A percentile compares a stretch with the other conserved stretches of the same genome.
Evolutionary conservation across 2,888 invertebrate species (phyloP).

Genomic region (Ochropacha duplaris): DNA sequence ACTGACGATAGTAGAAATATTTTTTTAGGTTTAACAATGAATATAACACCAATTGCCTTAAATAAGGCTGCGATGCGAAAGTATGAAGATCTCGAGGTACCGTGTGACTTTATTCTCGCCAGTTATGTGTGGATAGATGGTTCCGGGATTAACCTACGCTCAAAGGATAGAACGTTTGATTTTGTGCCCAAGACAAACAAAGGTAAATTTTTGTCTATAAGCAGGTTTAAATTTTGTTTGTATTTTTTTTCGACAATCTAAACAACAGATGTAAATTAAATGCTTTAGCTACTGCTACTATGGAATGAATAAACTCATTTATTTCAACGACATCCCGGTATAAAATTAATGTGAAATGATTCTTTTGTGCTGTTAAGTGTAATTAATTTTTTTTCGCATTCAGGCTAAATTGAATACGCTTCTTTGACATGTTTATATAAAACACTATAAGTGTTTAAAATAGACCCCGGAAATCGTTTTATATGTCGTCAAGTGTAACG

Average conservation of each 20-base stretch:
- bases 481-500: background rate
- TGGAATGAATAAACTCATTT: too few relatives aligned
- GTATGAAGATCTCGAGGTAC: conserved; percentile 84
- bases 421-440: background rate
- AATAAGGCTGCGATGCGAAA: conserved; percentile 79
- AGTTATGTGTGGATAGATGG: conserved; percentile 92
- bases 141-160: conserved; percentile 85
- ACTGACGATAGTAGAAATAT: background rate
- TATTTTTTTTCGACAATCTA: too few relatives aligned
- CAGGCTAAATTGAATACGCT: background rate
- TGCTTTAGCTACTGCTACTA: too few relatives aligned
- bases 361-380: background rate
- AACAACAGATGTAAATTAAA: too few relatives aligned
- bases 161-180: conserved; percentile 87
- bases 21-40: conserved; percentile 49
- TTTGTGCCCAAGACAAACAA: conserved; percentile 83
- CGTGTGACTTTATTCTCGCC: conserved; percentile 83
- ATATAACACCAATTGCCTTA: conserved; percentile 60
- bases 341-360: background rate
- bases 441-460: background rate
- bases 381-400: background rate
- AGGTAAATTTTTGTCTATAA: conserved; percentile 58
- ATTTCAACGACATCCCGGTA: background rate
- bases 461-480: background rate
- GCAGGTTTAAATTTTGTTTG: too few relatives aligned